These are phyloP conservation scores for Fopius arisanus DNA, from an alignment of 1,140 invertebrate genomes.

Conservation along the genomic window DNA sequence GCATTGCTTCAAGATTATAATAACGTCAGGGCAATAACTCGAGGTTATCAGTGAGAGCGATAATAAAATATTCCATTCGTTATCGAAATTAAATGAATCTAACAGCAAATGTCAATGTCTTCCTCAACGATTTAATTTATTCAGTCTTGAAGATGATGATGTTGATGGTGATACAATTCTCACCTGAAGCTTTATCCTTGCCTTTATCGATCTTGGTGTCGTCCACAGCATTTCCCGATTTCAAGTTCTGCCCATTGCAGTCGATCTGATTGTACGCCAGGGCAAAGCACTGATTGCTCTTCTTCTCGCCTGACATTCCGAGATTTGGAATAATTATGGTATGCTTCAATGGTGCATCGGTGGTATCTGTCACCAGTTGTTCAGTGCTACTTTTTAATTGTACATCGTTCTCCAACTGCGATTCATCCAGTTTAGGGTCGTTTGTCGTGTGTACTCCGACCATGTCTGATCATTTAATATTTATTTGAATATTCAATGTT, in stretches of 20 bases:
- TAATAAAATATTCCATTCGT: constrained; percentile 8
- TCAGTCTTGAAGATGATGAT: too few relatives aligned
- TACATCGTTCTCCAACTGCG: constrained; percentile 32
- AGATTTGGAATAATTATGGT: constrained; percentile 32
- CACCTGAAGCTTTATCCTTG: constrained; percentile 23
- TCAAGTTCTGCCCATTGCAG: constrained; percentile 14
- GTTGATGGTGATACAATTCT: too few relatives aligned
- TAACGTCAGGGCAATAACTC: not conserved
- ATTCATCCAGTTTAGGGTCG: constrained; percentile 47
- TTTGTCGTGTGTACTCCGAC: constrained; percentile 53
- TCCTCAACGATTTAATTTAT: too few relatives aligned
- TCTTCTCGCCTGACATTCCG: constrained; percentile 19
- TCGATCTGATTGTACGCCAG: constrained; percentile 33
- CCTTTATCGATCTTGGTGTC: constrained; percentile 17
- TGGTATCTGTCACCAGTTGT: constrained; percentile 3
- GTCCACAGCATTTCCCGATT: constrained; percentile 19
- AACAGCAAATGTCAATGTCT: not conserved
- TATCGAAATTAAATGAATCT: not conserved
- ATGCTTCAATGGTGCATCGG: constrained; percentile 17
- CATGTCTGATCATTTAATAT: constrained; percentile 48
- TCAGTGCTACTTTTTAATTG: constrained; percentile 17
- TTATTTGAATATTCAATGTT: too few relatives aligned
- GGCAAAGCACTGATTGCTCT: constrained; percentile 5
- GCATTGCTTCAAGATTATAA: not conserved
- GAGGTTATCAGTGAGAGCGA: constrained; percentile 19